phyloP scores from a whole-genome alignment of 2,113 vertebrate species.

The Pyxicephalus adspersus region DNA sequence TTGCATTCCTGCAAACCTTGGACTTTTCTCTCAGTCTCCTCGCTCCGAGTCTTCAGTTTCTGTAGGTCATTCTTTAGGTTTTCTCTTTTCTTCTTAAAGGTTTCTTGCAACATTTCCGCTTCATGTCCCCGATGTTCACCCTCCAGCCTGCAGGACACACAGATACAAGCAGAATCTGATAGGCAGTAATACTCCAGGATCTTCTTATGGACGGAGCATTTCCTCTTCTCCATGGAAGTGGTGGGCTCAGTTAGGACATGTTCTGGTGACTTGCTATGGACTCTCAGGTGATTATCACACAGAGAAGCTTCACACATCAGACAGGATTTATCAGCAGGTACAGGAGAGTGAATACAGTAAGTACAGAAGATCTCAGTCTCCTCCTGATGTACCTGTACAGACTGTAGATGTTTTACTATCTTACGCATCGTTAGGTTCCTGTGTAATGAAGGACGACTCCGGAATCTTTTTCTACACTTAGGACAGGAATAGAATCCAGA shows the following conservation, averaged over 20 bases:
- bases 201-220: no score
- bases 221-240: not conserved
- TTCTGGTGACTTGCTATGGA: no score
- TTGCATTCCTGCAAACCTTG: not conserved
- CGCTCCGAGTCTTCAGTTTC: no score
- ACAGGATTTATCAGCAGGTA: no score
- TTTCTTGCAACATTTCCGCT: not conserved
- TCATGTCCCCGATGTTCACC: slow-evolving; percentile 67
- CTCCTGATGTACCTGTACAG: not conserved
- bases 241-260: no score
- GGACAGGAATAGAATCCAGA: no score
- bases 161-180: slow-evolving; percentile 73
- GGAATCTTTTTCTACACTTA: not conserved
- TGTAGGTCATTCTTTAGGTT: not conserved
- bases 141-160: slow-evolving; percentile 79
- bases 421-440: not conserved
- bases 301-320: no score
- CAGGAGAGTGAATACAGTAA: no score
- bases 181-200: slow-evolving; percentile 78
- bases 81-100: not conserved
- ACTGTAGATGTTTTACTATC: not conserved
- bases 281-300: no score
- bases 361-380: not conserved
- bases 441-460: not conserved
- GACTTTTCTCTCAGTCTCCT: no score